Percentiles rank a stretch among this genome's conserved stretches.
phyloP scores from a whole-genome alignment of 2,797 vertebrate genomes.

The Telmatherina bonti region DNA sequence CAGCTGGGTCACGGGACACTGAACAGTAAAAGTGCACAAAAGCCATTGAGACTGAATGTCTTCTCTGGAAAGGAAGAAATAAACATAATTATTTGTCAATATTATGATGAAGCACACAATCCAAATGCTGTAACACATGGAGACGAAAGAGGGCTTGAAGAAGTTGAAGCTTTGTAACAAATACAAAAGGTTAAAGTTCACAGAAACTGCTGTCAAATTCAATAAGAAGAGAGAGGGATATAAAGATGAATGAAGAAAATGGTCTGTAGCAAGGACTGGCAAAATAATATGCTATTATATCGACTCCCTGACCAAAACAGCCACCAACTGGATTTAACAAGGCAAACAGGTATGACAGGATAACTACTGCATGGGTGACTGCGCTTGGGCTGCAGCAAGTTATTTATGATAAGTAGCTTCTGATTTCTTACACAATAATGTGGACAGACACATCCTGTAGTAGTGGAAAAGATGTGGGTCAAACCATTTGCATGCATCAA shows the following conservation, averaged over 20 bases:
- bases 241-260: background rate
- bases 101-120: slow-evolving; percentile 9
- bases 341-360: too few relatives aligned
- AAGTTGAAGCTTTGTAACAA: slow-evolving; percentile 21
- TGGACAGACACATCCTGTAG: too few relatives aligned
- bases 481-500: too few relatives aligned
- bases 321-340: too few relatives aligned
- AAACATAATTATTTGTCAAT: background rate
- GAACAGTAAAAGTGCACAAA: slow-evolving; percentile 15
- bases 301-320: too few relatives aligned
- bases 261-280: background rate
- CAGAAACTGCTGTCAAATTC: slow-evolving; percentile 8
- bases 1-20: slow-evolving; percentile 36
- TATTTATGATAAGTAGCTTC: too few relatives aligned
- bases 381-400: too few relatives aligned
- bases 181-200: slow-evolving; percentile 25
- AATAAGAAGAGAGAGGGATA: background rate
- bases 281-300: background rate
- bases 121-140: slow-evolving; percentile 10
- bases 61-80: slow-evolving; percentile 3
- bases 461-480: too few relatives aligned
- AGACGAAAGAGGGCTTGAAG: slow-evolving; percentile 19
- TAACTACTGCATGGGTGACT: too few relatives aligned
- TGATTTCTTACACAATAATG: too few relatives aligned
- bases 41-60: slow-evolving; percentile 14